Evolutionary conservation across 2,888 invertebrate genomes (phyloP).

Genomic region (Drosophila acutilabella): DNA sequence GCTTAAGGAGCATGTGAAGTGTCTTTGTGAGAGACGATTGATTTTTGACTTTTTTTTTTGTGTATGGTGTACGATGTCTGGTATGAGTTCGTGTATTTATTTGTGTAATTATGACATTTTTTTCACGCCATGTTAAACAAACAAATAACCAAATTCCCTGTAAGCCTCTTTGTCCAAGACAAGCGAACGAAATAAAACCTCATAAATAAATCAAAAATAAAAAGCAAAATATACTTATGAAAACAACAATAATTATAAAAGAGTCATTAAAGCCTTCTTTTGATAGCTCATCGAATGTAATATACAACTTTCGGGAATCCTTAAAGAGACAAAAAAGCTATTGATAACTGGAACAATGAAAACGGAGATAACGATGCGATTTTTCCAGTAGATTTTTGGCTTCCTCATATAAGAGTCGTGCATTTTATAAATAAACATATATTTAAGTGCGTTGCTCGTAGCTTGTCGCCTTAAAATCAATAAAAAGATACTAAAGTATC

Average conservation of each 20-base stretch:
- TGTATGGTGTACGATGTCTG: slow-evolving; percentile 12
- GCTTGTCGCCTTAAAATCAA: slow-evolving; percentile 51
- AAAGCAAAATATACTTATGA: slow-evolving; percentile 20
- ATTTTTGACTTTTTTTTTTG: slow-evolving; percentile 8
- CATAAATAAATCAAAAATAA: slow-evolving; percentile 51
- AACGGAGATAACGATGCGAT: slow-evolving; percentile 19
- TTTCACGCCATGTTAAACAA: slow-evolving; percentile 67
- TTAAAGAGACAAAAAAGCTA: slow-evolving; percentile 27
- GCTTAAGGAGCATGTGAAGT: slow-evolving; percentile 54
- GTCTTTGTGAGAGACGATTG: slow-evolving; percentile 59
- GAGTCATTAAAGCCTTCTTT: slow-evolving; percentile 59
- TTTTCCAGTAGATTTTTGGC: slow-evolving; percentile 18
- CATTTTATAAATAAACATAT: slow-evolving; percentile 14
- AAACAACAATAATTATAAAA: slow-evolving; percentile 24
- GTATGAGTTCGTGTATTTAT: slow-evolving; percentile 59
- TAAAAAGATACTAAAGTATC: slow-evolving; percentile 60
- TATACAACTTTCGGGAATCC: slow-evolving; percentile 23
- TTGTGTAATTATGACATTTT: slow-evolving; percentile 74
- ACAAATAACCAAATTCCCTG: slow-evolving; percentile 58
- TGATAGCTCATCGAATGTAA: slow-evolving; percentile 19
- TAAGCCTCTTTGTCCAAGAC: slow-evolving; percentile 63
- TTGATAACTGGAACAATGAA: slow-evolving; percentile 20
- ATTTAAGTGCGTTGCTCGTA: slow-evolving; percentile 4
- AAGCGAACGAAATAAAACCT: slow-evolving; percentile 34
- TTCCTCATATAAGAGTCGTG: slow-evolving; percentile 44